Evolutionary conservation across 1,140 invertebrate genomes (phyloP), one percentile per base, ranked within the genome.

Genomic region (Macrotrachela quadricornifera): DNA sequence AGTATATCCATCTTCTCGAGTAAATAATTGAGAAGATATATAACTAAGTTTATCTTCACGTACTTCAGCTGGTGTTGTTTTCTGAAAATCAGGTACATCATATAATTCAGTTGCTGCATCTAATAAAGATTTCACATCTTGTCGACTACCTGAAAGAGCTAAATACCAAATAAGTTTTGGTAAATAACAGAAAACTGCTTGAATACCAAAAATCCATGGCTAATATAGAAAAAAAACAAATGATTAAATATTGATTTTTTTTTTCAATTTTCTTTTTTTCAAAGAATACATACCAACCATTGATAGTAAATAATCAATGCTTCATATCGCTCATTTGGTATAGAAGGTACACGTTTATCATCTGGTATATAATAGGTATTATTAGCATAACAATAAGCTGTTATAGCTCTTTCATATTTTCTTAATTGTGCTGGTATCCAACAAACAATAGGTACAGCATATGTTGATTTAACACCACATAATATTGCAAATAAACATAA

Each of bases 201-300:
- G 11, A n/a, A 11, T 43, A 0, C 41, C 14, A 50, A 50, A 43
- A 50, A 21, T 14, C 66, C 66, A 68, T 8, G 64, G 36, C 6
- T 63, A 38, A 37, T 86, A 78, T 45, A 88, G 88, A 57, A 85
- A 81, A 74, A 92, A 92, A 74, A 94, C 94, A 60, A 92, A 73
- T n/a, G n/a, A n/a, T n/a, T n/a, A n/a, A n/a, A n/a, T n/a, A 69
- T 91, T 84, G 59, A 86, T 4, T 8, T 30, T 30, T 4, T 4
- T 30, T 8, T 30, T 30, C 3, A 30, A 30, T 4, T 4, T 30
- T 4, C 8, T 86, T 82, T 91, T 78, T 11, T 76, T 78, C 63
- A 66, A 64, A 49, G 90, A 74, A 55, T 84, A 75, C 59, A 85
- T 82, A 64, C 83, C 85, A 40, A 91, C 85, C 50, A 56, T 49